Conservation (phyloP, 1,140 invertebrate genomes). For the Oryctes rhinoceros region DNA sequence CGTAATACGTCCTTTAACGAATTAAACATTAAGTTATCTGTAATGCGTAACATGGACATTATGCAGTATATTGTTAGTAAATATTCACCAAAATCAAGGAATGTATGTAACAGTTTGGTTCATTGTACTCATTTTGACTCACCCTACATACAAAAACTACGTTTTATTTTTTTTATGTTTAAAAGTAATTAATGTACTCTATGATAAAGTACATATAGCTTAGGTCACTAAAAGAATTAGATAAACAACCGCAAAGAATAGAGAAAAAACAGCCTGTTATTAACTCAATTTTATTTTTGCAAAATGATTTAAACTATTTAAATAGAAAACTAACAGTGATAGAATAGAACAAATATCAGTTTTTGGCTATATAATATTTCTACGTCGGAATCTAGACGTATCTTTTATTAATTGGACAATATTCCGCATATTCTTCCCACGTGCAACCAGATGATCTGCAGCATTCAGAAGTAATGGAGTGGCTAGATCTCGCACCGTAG, state of each 20-base stretch:
- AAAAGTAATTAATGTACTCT: too few relatives aligned
- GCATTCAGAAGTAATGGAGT: constrained; percentile 69
- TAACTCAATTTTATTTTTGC: constrained; percentile 14
- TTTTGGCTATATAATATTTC: background rate
- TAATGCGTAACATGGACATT: too few relatives aligned
- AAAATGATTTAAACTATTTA: background rate
- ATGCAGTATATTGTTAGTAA: too few relatives aligned
- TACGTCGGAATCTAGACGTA: constrained; percentile 5
- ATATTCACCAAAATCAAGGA: too few relatives aligned
- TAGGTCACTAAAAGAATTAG: too few relatives aligned
- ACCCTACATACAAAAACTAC: too few relatives aligned
- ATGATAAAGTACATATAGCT: background rate
- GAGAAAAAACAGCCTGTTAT: constrained; percentile 3
- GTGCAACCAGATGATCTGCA: constrained; percentile 68
- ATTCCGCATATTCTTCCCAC: constrained; percentile 73
- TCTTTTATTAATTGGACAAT: constrained; percentile 68
- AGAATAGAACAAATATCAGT: background rate
- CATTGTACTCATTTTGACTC: too few relatives aligned
- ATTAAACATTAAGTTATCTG: too few relatives aligned
- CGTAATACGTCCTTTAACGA: too few relatives aligned
- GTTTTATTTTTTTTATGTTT: too few relatives aligned
- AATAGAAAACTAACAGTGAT: background rate
- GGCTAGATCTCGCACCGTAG: constrained; percentile 51
- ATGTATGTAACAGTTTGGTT: too few relatives aligned
- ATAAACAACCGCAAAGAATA: background rate